These are phyloP conservation scores for Pogoniulus pusillus DNA, from an alignment of 2,797 vertebrate genomes.

Conservation along the genomic window DNA sequence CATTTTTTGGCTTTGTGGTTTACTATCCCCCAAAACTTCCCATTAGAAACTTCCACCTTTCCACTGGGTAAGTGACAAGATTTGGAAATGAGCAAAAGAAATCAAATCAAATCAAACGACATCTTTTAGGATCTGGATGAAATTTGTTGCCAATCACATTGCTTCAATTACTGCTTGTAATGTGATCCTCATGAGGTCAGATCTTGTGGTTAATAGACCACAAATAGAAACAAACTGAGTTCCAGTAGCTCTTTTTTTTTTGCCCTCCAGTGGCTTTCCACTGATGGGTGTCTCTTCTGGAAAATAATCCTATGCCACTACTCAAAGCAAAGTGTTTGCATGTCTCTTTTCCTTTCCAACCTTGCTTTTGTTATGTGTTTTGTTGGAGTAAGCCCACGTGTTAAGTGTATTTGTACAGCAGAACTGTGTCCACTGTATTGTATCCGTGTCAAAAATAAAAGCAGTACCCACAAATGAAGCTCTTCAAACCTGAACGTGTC, in stretches of 20 bases:
- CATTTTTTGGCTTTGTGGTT: constrained; percentile 12
- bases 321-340: constrained; percentile 7
- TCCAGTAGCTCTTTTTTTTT: not conserved
- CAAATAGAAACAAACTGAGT: not conserved
- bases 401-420: constrained; percentile 54
- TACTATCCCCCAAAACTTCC: constrained; percentile 27
- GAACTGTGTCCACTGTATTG: constrained; percentile 56
- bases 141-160: not conserved
- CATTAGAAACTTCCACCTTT: constrained; percentile 25
- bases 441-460: constrained; percentile 72
- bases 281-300: constrained; percentile 13
- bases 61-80: not conserved
- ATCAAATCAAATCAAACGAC: not conserved
- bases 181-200: not conserved
- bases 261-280: constrained; percentile 39
- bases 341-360: too few species aligned
- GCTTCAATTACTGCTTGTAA: not conserved
- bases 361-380: constrained; percentile 19
- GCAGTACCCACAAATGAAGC: constrained; percentile 15
- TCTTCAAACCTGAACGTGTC: not conserved
- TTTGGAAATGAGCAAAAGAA: constrained; percentile 42
- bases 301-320: constrained; percentile 24
- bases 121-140: not conserved
- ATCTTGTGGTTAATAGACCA: not conserved
- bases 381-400: not conserved